Evolutionary conservation across 2,888 invertebrate species (phyloP).

Genomic region (Cephus pygmeus): DNA sequence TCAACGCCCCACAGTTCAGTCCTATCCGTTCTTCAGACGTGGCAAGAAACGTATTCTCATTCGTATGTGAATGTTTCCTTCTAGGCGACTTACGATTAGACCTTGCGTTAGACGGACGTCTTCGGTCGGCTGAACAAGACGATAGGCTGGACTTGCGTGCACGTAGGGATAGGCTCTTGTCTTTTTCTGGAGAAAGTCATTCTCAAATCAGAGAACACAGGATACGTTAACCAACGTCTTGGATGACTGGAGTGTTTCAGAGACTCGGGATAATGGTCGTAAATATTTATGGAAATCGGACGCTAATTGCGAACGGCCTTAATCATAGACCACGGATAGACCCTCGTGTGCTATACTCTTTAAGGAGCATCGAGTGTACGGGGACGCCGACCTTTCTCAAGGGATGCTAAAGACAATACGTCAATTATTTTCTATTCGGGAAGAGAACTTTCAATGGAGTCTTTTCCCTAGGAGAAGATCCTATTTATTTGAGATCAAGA

Average conservation of each 20-base stretch:
- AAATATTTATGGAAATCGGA: conserved; percentile 1
- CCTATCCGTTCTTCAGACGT: not conserved
- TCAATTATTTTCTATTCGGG: not conserved
- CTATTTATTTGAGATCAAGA: not conserved
- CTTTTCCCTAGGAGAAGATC: not conserved
- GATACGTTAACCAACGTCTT: not conserved
- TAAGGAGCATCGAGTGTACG: not conserved
- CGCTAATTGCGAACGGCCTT: not conserved
- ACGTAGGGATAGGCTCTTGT: not conserved
- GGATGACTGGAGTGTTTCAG: not conserved
- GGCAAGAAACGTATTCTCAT: not conserved
- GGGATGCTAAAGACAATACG: not conserved
- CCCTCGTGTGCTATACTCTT: not conserved
- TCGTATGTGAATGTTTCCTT: not conserved
- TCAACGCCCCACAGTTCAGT: not conserved
- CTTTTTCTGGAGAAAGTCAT: not conserved
- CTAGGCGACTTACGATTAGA: not conserved
- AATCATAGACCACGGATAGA: not conserved
- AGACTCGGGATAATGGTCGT: not conserved
- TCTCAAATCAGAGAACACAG: not conserved
- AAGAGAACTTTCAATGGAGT: not conserved
- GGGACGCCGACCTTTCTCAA: not conserved
- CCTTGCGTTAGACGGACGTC: not conserved
- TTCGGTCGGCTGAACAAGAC: not conserved
- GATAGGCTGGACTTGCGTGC: not conserved